Evolutionary conservation across 2,888 invertebrate genomes (phyloP).

Genomic region (Polymixis lichenea): DNA sequence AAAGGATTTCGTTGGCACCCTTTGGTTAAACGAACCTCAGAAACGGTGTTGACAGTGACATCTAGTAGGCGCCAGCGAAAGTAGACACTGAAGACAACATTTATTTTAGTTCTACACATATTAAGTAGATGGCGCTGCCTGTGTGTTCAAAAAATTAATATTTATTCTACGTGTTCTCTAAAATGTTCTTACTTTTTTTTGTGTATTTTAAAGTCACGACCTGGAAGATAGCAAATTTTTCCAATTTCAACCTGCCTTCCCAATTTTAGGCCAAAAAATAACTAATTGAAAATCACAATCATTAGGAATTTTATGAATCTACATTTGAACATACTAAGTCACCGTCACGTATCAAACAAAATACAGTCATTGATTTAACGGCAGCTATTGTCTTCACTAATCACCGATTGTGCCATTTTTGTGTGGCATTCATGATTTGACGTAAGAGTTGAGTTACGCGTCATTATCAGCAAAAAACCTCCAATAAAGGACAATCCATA

Average conservation of each 20-base stretch:
- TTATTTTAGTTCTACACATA: not conserved
- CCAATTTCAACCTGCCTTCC: not conserved
- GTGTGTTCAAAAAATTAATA: not conserved
- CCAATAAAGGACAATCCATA: not conserved
- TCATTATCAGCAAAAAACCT: not conserved
- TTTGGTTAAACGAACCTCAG: too few relatives aligned
- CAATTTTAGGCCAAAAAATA: not conserved
- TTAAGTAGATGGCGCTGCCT: conserved; percentile 40
- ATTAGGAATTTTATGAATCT: not conserved
- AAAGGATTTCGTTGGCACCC: too few relatives aligned
- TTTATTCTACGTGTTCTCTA: not conserved
- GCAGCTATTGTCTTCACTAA: conserved; percentile 39
- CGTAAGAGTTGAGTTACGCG: not conserved
- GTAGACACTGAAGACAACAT: not conserved
- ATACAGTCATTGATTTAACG: not conserved
- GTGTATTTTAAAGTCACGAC: not conserved
- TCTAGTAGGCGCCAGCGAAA: not conserved
- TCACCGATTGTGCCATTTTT: conserved; percentile 47
- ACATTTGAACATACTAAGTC: not conserved
- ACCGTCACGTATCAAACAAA: not conserved
- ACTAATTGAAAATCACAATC: not conserved
- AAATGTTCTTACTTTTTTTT: not conserved
- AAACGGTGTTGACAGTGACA: not conserved
- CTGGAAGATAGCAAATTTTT: not conserved
- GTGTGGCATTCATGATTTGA: conserved; percentile 15